Evolutionary conservation across 2,113 vertebrate genomes (phyloP), one percentile per base, ranked within the genome.

Genomic region (Acrocephalus kingi): DNA sequence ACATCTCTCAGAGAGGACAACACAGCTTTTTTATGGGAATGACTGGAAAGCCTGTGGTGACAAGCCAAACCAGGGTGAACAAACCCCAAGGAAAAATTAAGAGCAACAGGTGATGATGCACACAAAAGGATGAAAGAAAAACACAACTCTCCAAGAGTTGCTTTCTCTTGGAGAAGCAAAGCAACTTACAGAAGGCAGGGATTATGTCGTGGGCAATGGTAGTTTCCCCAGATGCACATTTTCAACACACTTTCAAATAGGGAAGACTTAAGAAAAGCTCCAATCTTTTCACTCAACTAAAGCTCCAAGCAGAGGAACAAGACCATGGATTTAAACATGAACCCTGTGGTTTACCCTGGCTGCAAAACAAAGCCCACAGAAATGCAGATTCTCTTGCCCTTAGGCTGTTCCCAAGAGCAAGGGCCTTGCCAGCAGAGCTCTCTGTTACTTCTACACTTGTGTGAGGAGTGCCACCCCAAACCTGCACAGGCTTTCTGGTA

Each of bases 391-490:
- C 17, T 39, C 54, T 39, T 28, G 17, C 31, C 51, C 1, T 0
- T 4, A 7, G 41, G 25, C 80, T 52, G 52, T 13, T 67, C 10
- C 28, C 52, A 51, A 15, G 21, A 25, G 61, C 31, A 1, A 1
- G 0, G 59, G 59, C 22, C n/a, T 43, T 20, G 11, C 16, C 3
- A 10, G 33, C 87, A 67, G 68, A 24, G 13, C n/a, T 33, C 39
- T 15, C 55, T 0, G 0, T 15, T 27, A 21, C 28, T 45, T 43
- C 30, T 11, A 8, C 14, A 1, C 7, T 20, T 5, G 23, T 0
- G 3, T 9, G n/a, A n/a, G 2, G 2, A 59, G 31, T 2, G 0
- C 16, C 68, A 27, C 3, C 2, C 35, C 8, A 30, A 54, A 64
- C 31, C 22, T 61, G 18, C 59, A 28, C 49, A 66, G 41, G 55